Evolutionary conservation across 1,140 invertebrate genomes (phyloP).

Genomic region (Ylistrum balloti): DNA sequence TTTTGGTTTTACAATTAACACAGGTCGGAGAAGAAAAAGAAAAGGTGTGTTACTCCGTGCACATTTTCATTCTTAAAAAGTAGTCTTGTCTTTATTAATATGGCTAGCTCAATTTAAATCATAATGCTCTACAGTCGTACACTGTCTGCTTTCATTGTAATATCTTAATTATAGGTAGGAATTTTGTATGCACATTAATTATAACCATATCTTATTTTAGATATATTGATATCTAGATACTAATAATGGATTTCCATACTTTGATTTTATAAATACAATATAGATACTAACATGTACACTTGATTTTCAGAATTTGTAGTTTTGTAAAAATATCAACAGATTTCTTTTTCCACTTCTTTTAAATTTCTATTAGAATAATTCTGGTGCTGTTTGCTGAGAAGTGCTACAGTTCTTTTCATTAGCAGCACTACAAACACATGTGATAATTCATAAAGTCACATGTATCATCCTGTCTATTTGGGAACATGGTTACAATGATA

Average conservation of each 20-base stretch:
- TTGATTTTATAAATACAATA: not conserved
- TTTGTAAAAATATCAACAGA: no score
- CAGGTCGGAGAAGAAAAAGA: constrained; percentile 27
- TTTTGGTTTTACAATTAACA: constrained; percentile 35
- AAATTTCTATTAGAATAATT: no score
- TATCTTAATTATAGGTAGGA: not conserved
- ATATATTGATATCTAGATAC: not conserved
- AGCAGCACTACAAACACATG: no score
- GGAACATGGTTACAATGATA: no score
- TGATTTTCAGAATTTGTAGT: not conserved
- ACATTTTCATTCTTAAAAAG: not conserved
- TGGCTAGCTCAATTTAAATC: not conserved
- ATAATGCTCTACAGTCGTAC: not conserved
- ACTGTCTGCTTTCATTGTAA: no score
- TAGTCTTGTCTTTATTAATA: constrained; percentile 2
- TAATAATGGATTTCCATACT: not conserved
- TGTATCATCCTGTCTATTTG: no score
- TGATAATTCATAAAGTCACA: no score
- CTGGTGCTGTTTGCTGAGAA: no score
- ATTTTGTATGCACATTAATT: not conserved
- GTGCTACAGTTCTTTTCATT: no score
- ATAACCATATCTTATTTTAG: no score
- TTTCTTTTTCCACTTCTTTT: no score
- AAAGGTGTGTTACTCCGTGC: constrained; percentile 17
- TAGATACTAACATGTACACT: not conserved